A percentile compares a stretch with the other conserved stretches of the same genome.
These are phyloP conservation scores for Procapra przewalskii DNA, from an alignment of 2,113 vertebrate genomes.

Conservation along the genomic window DNA sequence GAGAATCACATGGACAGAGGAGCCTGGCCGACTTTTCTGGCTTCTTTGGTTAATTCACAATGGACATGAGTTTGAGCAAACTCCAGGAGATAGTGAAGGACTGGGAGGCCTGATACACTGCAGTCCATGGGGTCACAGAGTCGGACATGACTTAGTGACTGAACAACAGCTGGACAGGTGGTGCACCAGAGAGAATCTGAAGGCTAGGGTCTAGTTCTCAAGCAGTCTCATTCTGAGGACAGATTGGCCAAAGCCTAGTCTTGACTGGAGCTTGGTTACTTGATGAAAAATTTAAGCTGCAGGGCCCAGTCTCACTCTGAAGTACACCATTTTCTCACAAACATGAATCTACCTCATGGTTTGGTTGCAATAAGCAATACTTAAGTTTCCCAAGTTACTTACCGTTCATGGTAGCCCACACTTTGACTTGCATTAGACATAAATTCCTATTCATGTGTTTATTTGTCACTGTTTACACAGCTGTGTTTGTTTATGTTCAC, in stretches of 20 bases:
- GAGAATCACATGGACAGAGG: background rate
- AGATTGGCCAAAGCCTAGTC: background rate
- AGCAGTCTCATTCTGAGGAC: background rate
- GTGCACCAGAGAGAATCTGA: background rate
- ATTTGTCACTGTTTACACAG: background rate
- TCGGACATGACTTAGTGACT: background rate
- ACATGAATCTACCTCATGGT: background rate
- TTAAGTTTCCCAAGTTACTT: background rate
- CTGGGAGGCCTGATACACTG: background rate
- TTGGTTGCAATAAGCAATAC: background rate
- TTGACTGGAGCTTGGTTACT: background rate
- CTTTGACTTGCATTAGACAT: background rate
- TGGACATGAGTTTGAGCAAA: background rate
- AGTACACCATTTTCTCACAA: background rate
- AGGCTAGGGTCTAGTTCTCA: background rate
- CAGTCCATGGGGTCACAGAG: background rate
- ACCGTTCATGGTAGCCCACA: background rate
- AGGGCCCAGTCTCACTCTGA: background rate
- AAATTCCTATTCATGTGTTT: background rate
- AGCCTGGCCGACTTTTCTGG: background rate
- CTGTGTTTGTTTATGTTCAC: background rate
- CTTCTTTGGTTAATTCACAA: background rate
- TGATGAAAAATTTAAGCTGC: background rate
- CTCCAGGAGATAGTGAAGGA: background rate
- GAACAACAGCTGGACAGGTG: background rate